These are phyloP conservation scores for Eubucco bourcierii DNA, from an alignment of 2,113 vertebrate genomes.

Conservation along the genomic window DNA sequence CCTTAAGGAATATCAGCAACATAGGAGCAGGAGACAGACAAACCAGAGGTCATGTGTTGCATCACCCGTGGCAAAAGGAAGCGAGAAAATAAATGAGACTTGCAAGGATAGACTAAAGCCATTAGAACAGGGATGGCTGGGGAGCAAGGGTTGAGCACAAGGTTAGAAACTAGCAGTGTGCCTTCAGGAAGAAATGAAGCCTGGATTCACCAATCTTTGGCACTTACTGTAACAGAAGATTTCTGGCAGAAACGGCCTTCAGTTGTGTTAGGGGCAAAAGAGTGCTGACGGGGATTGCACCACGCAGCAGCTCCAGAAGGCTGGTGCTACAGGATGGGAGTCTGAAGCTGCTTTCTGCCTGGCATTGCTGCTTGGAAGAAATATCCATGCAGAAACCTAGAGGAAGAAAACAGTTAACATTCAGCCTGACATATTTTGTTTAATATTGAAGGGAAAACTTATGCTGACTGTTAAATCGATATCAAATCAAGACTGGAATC, in stretches of 20 bases:
- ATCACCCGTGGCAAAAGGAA: not conserved
- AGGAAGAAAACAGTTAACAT: conserved; percentile 35
- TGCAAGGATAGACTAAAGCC: not conserved
- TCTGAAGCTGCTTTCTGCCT: not conserved
- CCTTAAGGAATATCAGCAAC: conserved; percentile 44
- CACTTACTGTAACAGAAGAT: not conserved
- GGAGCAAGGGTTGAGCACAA: not conserved
- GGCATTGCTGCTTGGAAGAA: not conserved
- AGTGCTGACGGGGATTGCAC: not conserved
- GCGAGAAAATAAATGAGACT: conserved; percentile 54
- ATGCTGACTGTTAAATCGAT: conserved; percentile 78
- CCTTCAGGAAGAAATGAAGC: not conserved
- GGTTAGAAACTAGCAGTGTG: not conserved
- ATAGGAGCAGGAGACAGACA: not conserved
- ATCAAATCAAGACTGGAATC: conserved; percentile 76
- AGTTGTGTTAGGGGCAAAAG: not conserved
- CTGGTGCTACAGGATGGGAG: not conserved
- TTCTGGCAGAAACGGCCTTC: not conserved
- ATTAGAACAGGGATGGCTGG: not conserved
- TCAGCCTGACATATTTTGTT: conserved; percentile 70
- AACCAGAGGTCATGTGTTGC: conserved; percentile 11
- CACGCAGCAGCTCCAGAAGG: no score
- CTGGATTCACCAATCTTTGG: not conserved
- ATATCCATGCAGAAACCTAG: conserved; percentile 33
- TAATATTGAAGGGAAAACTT: conserved; percentile 74